phyloP scores from a whole-genome alignment of 2,113 vertebrate species.

The Saguinus midas region DNA sequence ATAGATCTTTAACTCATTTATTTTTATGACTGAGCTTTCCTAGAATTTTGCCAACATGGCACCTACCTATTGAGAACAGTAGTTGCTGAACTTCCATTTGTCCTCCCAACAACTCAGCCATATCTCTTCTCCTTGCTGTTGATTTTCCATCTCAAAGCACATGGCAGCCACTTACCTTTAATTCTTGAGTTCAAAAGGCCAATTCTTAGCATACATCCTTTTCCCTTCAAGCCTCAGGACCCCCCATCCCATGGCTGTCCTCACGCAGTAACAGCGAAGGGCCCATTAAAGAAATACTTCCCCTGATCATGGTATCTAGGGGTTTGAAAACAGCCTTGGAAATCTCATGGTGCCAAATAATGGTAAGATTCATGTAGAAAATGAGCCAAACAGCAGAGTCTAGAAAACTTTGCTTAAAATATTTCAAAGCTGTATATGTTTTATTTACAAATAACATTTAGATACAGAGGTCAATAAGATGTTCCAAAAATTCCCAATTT shows the following conservation, averaged over 20 bases:
- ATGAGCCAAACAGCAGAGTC: neutral
- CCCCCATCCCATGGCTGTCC: neutral
- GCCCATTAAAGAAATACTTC: neutral
- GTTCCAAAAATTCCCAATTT: slow-evolving; percentile 48
- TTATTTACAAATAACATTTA: slow-evolving; percentile 70
- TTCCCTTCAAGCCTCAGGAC: neutral
- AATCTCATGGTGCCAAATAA: fast-evolving
- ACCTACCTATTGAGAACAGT: fast-evolving
- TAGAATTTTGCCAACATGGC: neutral
- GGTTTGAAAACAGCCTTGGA: neutral
- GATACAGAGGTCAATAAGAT: slow-evolving; percentile 52
- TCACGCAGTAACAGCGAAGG: neutral
- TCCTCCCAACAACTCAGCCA: neutral
- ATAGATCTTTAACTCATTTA: neutral
- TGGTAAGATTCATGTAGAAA: neutral
- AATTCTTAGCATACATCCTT: neutral
- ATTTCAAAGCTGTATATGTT: slow-evolving; percentile 54
- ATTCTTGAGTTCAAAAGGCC: neutral
- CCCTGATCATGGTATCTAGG: neutral
- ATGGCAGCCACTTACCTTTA: neutral
- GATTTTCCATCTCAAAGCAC: neutral
- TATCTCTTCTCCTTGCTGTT: neutral
- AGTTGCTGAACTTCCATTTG: neutral
- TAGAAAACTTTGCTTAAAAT: neutral
- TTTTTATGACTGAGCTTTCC: neutral